Base-by-base conservation (phyloP, 2,797 vertebrate species). In the Hydrolagus colliei region DNA sequence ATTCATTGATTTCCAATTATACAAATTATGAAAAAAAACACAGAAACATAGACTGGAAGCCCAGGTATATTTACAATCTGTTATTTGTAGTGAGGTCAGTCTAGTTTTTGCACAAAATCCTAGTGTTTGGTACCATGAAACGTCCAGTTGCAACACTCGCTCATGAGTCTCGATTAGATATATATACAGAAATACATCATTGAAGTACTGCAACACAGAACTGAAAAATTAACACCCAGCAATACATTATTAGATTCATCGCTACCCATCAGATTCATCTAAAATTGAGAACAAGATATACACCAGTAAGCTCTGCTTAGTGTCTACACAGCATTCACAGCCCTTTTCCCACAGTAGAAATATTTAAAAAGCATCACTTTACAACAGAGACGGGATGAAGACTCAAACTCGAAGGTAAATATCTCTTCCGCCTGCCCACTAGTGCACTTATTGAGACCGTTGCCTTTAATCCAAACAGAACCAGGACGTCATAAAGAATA, bases 141-240 rank as follows among this genome's bases (percentile, higher is more conserved):
- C 96, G 95, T 95, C 92, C 91, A 91, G 91, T 91, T 91, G 93
- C 32, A 94, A 95, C 90, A 92, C 88, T 88, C 89, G 86, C 92
- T 84, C 65, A 41, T 84, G 79, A 84, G 41, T 71, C 79, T 84
- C 68, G 9, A 84, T 94, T 95, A 92, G 95, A 96, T 94, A 96
- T 92, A 93, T 87, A 89, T 86, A 88, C 88, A 92, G 94, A 95
- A 95, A 93, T 96, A 96, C 91, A 92, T 92, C 94, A 96, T 97
- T 98, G 97, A 99, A 98, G 97, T 99, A 98, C 98, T 95, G 98
- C 98, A 98, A 98, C 96, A 97, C 94, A 96, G 95, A 96, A 93
- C 87, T 90, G 91, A 93, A 94, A 80, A 84, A 84, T 68, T 84
- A 84, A 84, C 79, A 84, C 65, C 65, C 79, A 84, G 67, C 79